A percentile compares a stretch with the other conserved stretches of the same genome.
Evolutionary conservation across 1,140 invertebrate genomes (phyloP).

Genomic region (Anastrepha ludens): DNA sequence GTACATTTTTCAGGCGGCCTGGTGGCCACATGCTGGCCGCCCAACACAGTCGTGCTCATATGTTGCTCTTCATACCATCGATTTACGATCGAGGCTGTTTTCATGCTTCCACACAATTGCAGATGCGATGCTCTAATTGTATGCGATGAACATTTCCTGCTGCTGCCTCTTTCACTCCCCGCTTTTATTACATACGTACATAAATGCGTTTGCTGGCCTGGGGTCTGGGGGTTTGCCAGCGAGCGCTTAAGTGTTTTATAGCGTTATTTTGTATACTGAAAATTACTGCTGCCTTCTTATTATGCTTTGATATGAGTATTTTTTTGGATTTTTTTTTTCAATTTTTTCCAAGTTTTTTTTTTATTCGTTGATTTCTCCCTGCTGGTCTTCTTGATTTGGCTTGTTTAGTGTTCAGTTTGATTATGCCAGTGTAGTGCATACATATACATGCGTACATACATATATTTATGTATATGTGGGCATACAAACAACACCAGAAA

Average conservation of each 20-base stretch:
- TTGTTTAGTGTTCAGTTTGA: slow-evolving; percentile 8
- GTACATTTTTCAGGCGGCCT: slow-evolving; percentile 8
- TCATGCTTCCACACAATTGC: background rate
- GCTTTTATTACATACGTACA: background rate
- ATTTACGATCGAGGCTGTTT: background rate
- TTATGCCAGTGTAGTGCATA: background rate
- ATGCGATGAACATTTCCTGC: slow-evolving; percentile 8
- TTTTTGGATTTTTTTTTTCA: background rate
- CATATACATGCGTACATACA: background rate
- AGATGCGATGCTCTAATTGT: slow-evolving; percentile 32
- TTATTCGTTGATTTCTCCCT: background rate
- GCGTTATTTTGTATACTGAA: slow-evolving; percentile 31
- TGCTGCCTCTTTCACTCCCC: background rate
- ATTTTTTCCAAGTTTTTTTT: background rate
- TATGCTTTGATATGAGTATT: background rate
- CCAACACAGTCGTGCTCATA: background rate
- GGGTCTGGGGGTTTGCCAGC: background rate
- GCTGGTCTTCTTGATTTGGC: slow-evolving; percentile 12
- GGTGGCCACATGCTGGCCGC: background rate
- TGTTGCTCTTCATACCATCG: background rate
- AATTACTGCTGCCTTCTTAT: background rate
- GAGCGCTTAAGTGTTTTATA: slow-evolving; percentile 38
- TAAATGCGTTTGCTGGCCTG: background rate
- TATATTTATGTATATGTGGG: background rate
- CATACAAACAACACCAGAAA: background rate